These are phyloP conservation scores for Actias luna DNA, from an alignment of 2,888 invertebrate genomes.

Conservation along the genomic window DNA sequence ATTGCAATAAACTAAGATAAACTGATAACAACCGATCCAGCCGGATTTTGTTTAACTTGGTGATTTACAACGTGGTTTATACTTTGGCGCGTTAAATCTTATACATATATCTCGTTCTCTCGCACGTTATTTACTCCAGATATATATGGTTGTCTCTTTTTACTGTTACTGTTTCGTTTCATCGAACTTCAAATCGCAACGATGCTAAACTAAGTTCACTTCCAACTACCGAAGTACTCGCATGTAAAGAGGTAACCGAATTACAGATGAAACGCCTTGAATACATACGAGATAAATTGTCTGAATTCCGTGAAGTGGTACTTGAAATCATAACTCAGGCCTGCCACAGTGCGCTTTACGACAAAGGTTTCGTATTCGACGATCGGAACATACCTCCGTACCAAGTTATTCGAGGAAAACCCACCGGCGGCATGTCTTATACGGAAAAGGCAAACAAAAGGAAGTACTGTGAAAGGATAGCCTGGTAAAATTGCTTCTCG, in stretches of 20 bases:
- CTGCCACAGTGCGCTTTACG: conserved; percentile 87
- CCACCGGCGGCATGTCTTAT: conserved; percentile 89
- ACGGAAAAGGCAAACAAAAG: conserved; percentile 93
- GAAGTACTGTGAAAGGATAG: conserved; percentile 88
- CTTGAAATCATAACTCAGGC: conserved; percentile 80
- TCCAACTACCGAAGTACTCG: too few relatives aligned
- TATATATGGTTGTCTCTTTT: too few relatives aligned
- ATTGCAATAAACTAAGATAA: too few relatives aligned
- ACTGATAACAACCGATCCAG: too few relatives aligned
- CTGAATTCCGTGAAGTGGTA: conserved; percentile 63
- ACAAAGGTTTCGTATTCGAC: conserved; percentile 90
- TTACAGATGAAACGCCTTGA: conserved; percentile 75
- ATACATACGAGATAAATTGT: conserved; percentile 53
- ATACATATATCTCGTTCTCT: too few relatives aligned
- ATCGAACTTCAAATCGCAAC: too few relatives aligned
- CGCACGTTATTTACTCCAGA: too few relatives aligned
- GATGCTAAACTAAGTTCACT: too few relatives aligned
- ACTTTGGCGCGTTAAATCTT: too few relatives aligned
- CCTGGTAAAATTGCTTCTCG: conserved; percentile 82
- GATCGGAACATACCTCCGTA: conserved; percentile 82
- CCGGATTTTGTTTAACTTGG: too few relatives aligned
- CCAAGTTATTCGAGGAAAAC: conserved; percentile 79
- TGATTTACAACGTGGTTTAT: too few relatives aligned
- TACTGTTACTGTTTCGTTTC: too few relatives aligned
- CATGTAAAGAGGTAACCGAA: not conserved